Conservation (phyloP, 2,797 vertebrate genomes). For the Hirundo rustica region DNA sequence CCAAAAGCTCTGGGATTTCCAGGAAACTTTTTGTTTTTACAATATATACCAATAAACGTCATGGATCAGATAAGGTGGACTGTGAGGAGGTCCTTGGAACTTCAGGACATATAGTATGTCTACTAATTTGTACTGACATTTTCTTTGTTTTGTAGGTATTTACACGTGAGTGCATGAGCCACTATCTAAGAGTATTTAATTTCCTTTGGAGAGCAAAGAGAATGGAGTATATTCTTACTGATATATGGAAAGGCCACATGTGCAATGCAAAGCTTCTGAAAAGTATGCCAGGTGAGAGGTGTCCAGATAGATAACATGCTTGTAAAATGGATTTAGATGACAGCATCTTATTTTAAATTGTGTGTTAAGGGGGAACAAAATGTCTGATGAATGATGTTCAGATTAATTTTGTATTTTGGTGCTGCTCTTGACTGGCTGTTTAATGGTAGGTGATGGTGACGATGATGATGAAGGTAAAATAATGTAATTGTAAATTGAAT, state of each 20-base stretch:
- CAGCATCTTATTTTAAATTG: neutral
- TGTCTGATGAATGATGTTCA: neutral
- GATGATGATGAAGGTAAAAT: neutral
- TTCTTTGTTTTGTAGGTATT: slow-evolving; percentile 83
- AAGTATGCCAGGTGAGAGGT: slow-evolving; percentile 88
- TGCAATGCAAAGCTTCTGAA: slow-evolving; percentile 95
- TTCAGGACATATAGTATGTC: neutral
- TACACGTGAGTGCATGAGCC: slow-evolving; percentile 96
- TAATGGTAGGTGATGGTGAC: neutral
- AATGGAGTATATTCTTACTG: slow-evolving; percentile 98
- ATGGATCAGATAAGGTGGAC: neutral
- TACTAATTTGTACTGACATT: neutral
- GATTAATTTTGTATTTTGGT: neutral
- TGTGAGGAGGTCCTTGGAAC: neutral
- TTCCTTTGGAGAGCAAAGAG: slow-evolving; percentile 97
- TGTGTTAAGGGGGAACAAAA: neutral
- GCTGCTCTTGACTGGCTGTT: neutral
- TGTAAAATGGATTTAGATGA: neutral
- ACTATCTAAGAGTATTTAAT: slow-evolving; percentile 95
- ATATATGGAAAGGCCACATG: slow-evolving; percentile 99
- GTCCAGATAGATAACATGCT: neutral
- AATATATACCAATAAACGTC: neutral
- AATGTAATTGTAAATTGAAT: neutral
- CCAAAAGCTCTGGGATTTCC: neutral
- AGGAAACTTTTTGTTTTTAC: neutral